Conservation (phyloP, 2,113 vertebrate species). For the Trochalopteron elliotii region DNA sequence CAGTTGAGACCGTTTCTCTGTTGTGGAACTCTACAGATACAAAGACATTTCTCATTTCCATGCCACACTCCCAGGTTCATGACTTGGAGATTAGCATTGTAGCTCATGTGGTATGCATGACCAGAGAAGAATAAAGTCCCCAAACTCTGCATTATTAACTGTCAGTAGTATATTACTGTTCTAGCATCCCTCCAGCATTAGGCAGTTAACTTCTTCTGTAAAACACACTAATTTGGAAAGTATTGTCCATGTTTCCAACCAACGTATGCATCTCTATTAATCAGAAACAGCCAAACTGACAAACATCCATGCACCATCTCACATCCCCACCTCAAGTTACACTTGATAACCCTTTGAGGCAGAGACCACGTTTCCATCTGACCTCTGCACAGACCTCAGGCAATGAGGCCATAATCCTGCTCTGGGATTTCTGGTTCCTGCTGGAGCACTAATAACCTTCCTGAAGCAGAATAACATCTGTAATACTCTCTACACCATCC, state of each 20-base stretch:
- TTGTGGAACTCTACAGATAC: not conserved
- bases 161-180: not conserved
- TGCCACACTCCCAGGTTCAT: not conserved
- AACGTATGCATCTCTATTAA: not conserved
- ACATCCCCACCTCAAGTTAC: not conserved
- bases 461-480: not conserved
- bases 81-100: not conserved
- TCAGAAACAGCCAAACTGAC: not conserved
- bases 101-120: not conserved
- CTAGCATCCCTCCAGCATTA: not conserved
- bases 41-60: not conserved
- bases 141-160: not conserved
- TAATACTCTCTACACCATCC: not conserved
- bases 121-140: not conserved
- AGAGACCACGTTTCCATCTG: not conserved
- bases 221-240: not conserved
- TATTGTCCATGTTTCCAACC: not conserved
- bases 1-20: not conserved
- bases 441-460: not conserved
- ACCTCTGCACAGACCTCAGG: not conserved
- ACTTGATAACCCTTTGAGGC: not conserved
- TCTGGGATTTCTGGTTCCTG: not conserved
- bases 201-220: not conserved
- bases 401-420: not conserved
- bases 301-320: not conserved